Conservation (phyloP, 2,888 invertebrate genomes). For the Pteria penguin region DNA sequence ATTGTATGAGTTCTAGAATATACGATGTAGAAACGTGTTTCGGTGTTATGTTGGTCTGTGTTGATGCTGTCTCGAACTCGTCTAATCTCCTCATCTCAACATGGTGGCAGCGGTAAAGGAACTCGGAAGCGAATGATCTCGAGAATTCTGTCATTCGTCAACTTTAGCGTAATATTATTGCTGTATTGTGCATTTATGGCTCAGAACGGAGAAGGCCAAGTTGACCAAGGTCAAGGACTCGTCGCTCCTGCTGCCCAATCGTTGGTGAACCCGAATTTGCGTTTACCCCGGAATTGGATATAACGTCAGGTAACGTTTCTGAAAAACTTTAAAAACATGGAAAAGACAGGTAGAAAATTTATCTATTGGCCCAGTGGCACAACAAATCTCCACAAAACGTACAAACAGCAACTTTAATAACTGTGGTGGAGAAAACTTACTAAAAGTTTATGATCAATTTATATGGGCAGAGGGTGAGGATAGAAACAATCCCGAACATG, state of each 20-base stretch:
- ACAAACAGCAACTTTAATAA: slow-evolving; percentile 11
- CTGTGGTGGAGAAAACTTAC: slow-evolving; percentile 19
- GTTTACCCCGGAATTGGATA: slow-evolving; percentile 24
- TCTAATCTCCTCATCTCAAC: no score
- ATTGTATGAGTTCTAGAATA: no score
- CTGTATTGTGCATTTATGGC: no score
- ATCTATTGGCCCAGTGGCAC: neutral
- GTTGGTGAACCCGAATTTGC: slow-evolving; percentile 19
- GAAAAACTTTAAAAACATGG: slow-evolving; percentile 26
- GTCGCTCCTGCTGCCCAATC: neutral
- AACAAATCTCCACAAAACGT: neutral
- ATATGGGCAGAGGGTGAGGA: neutral
- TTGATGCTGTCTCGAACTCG: no score
- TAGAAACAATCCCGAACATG: slow-evolving; percentile 9
- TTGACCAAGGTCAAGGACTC: neutral
- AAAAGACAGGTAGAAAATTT: slow-evolving; percentile 26
- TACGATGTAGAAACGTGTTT: no score
- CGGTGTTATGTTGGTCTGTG: no score
- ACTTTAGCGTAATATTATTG: neutral
- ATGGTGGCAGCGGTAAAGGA: neutral
- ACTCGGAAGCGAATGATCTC: neutral
- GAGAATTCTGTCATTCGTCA: neutral
- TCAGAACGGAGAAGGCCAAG: neutral
- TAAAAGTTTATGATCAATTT: slow-evolving; percentile 15
- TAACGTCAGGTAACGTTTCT: slow-evolving; percentile 12